phyloP scores from a whole-genome alignment of 2,888 invertebrate genomes.

The Timandra comae region DNA sequence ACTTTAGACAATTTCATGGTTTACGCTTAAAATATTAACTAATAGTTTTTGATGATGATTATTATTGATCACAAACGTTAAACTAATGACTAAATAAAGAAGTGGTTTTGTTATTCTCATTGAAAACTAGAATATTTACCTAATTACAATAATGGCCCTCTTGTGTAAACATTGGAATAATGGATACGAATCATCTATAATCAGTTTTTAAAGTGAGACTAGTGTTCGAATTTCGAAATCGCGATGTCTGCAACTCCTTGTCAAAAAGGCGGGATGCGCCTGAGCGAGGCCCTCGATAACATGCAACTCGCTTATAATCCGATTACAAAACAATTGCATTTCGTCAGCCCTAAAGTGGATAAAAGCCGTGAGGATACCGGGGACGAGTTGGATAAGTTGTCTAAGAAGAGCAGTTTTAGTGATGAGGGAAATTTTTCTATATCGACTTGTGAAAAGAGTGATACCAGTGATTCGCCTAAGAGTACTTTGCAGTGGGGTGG shows the following conservation, averaged over 20 bases:
- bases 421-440: conserved; percentile 71
- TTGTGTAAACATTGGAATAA: conserved; percentile 34
- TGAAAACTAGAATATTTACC: not conserved
- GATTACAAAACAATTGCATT: conserved; percentile 83
- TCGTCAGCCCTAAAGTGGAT: conserved; percentile 68
- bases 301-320: conserved; percentile 86
- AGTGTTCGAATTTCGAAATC: conserved; percentile 31
- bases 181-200: conserved; percentile 30
- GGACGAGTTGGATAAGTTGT: conserved; percentile 63
- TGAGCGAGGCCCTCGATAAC: conserved; percentile 83
- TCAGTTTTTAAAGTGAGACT: conserved; percentile 29
- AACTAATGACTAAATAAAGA: conserved; percentile 4
- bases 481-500: conserved; percentile 70
- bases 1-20: conserved; percentile 16
- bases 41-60: conserved; percentile 3
- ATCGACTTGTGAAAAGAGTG: conserved; percentile 71
- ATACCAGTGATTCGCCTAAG: conserved; percentile 70
- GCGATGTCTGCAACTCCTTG: conserved; percentile 61
- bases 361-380: conserved; percentile 44
- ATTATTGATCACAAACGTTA: conserved; percentile 5
- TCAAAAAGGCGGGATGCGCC: conserved; percentile 74
- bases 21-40: not conserved
- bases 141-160: conserved; percentile 33
- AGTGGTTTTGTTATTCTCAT: not conserved
- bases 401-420: conserved; percentile 72